phyloP scores from a whole-genome alignment of 2,888 invertebrate species.

The Nysson spinosus region DNA sequence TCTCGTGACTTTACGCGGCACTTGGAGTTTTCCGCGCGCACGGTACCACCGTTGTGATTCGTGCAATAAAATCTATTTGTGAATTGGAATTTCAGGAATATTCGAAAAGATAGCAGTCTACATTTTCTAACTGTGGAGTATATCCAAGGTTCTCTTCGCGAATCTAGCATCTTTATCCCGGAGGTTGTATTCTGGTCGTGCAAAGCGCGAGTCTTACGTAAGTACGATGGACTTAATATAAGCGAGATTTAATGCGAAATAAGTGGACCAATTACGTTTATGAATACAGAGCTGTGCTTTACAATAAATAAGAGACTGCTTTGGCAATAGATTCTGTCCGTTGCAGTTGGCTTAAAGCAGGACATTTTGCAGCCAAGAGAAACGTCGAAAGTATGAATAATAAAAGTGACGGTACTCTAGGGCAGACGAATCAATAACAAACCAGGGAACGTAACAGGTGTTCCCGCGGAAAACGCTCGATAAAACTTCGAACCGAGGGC shows the following conservation, averaged over 20 bases:
- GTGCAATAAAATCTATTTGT: constrained; percentile 40
- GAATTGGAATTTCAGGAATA: constrained; percentile 22
- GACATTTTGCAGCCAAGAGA: constrained; percentile 20
- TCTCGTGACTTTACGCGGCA: too few species aligned
- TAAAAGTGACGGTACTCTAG: constrained; percentile 23
- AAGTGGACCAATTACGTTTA: constrained; percentile 23
- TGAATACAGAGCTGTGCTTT: constrained; percentile 42
- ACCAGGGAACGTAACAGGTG: constrained; percentile 53
- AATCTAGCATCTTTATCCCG: neutral
- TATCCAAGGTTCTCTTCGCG: too few species aligned
- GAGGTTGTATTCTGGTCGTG: neutral
- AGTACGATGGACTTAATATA: neutral
- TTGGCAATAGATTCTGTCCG: constrained; percentile 28
- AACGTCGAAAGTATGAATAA: constrained; percentile 47
- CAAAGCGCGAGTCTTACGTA: neutral
- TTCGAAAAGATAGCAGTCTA: constrained; percentile 23
- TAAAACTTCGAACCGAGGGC: constrained; percentile 3
- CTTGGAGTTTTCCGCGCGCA: too few species aligned
- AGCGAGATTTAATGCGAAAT: neutral
- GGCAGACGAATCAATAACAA: constrained; percentile 33
- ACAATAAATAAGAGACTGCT: constrained; percentile 16
- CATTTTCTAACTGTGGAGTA: constrained; percentile 7
- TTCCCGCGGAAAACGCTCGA: constrained; percentile 34
- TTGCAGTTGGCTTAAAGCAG: constrained; percentile 36
- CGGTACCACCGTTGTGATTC: too few species aligned